Percentiles rank a stretch among this genome's conserved stretches.
Evolutionary conservation across 2,888 invertebrate genomes (phyloP).

Genomic region (Xanthostigma xanthostigma): DNA sequence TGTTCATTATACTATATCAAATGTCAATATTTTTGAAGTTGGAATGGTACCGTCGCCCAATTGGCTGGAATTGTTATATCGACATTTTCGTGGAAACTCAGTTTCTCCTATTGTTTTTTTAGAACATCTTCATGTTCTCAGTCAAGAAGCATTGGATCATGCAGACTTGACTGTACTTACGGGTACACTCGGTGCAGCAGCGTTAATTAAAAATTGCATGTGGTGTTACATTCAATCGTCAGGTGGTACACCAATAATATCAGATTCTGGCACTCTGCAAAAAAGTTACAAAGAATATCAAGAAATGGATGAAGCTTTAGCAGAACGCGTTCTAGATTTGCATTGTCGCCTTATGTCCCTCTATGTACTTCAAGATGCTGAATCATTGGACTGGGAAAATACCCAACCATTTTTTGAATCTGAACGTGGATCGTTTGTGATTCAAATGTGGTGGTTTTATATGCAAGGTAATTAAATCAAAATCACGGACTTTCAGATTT

Average conservation of each 20-base stretch:
- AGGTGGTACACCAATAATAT: slow-evolving; percentile 9
- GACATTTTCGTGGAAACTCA: background rate
- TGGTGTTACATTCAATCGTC: slow-evolving; percentile 59
- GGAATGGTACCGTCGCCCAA: too few relatives aligned
- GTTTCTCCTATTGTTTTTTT: slow-evolving; percentile 13
- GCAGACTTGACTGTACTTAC: slow-evolving; percentile 68
- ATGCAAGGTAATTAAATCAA: slow-evolving; percentile 45
- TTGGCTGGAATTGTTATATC: too few relatives aligned
- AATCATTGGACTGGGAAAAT: slow-evolving; percentile 60
- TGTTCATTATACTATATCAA: too few relatives aligned
- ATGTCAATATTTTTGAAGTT: too few relatives aligned
- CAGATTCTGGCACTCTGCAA: slow-evolving; percentile 21
- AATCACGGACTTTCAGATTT: background rate
- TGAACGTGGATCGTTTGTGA: slow-evolving; percentile 63
- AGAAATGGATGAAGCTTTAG: slow-evolving; percentile 73
- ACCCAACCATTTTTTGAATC: slow-evolving; percentile 50
- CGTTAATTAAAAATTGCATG: slow-evolving; percentile 60
- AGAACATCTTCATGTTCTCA: slow-evolving; percentile 65
- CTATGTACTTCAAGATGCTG: slow-evolving; percentile 70
- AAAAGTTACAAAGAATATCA: slow-evolving; percentile 57
- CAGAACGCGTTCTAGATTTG: slow-evolving; percentile 64
- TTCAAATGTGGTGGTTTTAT: slow-evolving; percentile 83
- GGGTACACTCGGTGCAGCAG: slow-evolving; percentile 67
- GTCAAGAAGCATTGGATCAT: slow-evolving; percentile 73
- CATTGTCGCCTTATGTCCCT: slow-evolving; percentile 64